Base-by-base conservation (phyloP, 2,888 invertebrate genomes). In the Ditylenchus weischeri region DNA sequence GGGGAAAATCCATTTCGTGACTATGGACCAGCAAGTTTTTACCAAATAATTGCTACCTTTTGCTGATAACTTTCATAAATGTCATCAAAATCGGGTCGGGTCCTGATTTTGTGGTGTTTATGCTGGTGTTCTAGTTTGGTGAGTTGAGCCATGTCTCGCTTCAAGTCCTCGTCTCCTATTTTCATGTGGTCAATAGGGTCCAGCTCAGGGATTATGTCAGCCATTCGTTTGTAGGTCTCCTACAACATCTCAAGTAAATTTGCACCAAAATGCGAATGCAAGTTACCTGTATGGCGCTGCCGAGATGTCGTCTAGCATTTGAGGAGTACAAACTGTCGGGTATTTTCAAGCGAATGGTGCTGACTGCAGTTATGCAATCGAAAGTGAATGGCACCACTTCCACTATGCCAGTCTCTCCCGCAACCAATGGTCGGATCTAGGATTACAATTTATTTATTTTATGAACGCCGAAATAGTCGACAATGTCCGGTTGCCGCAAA, bases 101-200 rank as follows among this genome's bases (percentile, higher is more conserved):
- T 89, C 82, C 92, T 90, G 71, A 95, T 84, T 0, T 90, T 88
- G 85, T 94, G 94, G 0, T n/a, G 19, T 11, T 35, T 48, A 1
- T 54, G 58, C 80, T 90, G 83, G 81, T 90, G 89, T 84, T 94
- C 92, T 76, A 92, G 88, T 66, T 88, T 86, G 83, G 91, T 89
- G 74, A 93, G 92, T 81, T 89, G 36, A 18, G 62, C 64, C 18
- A 68, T 38, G 21, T 57, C 29, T n/a, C 61, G 60, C 59, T 61
- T 54, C 47, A 78, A 61, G 7, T 51, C 62, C 11, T 88, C 84
- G 54, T 93, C 92, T 68, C 89, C 89, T 66, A 98, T 96, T 81
- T 91, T 90, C 95, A 98, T 95, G 80, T 98, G 95, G 66, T 89
- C 90, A 21, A 94, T 87, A 0, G 98, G 96, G 85, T 98, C 91